Evolutionary conservation across 2,797 vertebrate species (phyloP).

Genomic region (Paedocypris micromegethes): DNA sequence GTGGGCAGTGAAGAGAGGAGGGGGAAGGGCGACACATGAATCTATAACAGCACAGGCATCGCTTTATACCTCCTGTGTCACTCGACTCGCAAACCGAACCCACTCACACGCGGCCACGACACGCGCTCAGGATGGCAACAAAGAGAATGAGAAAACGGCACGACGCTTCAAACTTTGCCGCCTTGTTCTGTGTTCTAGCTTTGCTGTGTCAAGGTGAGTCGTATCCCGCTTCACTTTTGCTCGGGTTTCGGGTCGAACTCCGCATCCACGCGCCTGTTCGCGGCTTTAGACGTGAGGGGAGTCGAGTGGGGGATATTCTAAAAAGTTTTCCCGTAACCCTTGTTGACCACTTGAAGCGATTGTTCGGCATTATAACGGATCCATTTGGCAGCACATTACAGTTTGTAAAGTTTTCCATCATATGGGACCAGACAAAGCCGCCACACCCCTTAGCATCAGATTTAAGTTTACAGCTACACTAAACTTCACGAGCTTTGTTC

Average conservation of each 20-base stretch:
- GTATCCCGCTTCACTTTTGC: constrained; percentile 8
- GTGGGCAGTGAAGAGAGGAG: constrained; percentile 22
- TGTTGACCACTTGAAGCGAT: too few species aligned
- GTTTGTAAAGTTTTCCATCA: too few species aligned
- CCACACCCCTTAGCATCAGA: constrained; percentile 9
- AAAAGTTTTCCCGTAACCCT: too few species aligned
- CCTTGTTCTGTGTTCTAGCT: constrained; percentile 16
- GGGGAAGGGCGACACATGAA: constrained; percentile 31
- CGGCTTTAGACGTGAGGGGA: constrained; percentile 19
- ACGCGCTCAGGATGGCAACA: constrained; percentile 36
- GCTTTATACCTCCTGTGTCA: constrained; percentile 45
- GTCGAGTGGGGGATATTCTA: background rate
- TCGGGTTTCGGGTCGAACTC: background rate
- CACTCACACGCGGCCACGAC: constrained; percentile 3
- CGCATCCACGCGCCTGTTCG: background rate
- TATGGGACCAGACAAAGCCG: background rate
- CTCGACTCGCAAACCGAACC: constrained; percentile 33
- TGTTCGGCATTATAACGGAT: background rate
- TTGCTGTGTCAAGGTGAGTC: constrained; percentile 42
- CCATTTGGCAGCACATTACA: background rate
- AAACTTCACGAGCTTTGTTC: constrained; percentile 6
- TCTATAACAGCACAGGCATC: constrained; percentile 37
- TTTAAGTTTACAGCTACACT: background rate
- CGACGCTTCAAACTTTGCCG: constrained; percentile 5
- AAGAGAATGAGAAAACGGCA: constrained; percentile 20